These are phyloP conservation scores for Xanthia icteritia DNA, from an alignment of 2,888 invertebrate species.

Conservation along the genomic window DNA sequence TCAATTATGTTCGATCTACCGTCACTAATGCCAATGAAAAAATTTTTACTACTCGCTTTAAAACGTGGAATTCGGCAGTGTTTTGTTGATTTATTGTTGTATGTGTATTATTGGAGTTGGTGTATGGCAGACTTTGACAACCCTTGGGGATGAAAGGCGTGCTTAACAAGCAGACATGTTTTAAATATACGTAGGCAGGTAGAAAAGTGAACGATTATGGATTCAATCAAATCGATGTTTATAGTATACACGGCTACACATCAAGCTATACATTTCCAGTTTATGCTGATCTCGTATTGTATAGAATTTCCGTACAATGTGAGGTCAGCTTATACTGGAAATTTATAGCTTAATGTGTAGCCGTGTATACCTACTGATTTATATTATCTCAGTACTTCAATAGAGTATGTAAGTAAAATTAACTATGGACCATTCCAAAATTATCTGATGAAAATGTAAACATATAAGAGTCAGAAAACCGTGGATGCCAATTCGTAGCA, in stretches of 20 bases:
- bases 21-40: conserved; percentile 75
- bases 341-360: too few relatives aligned
- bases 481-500: background rate
- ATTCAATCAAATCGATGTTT: background rate
- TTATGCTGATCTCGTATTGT: too few relatives aligned
- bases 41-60: conserved; percentile 62
- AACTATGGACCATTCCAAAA: background rate
- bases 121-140: conserved; percentile 1
- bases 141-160: conserved; percentile 17
- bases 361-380: background rate
- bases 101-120: conserved; percentile 5
- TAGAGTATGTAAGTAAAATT: background rate
- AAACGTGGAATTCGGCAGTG: conserved; percentile 62
- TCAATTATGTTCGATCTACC: conserved; percentile 78
- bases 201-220: background rate
- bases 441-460: background rate
- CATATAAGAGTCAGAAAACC: background rate
- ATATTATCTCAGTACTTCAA: background rate
- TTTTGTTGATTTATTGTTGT: conserved; percentile 52
- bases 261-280: too few relatives aligned
- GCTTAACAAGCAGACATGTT: background rate
- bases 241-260: background rate
- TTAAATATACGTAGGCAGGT: background rate
- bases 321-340: too few relatives aligned
- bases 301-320: too few relatives aligned